A percentile compares a stretch with the other conserved stretches of the same genome.
Conservation (phyloP, 2,888 invertebrate genomes). For the Bellardia bayeri region DNA sequence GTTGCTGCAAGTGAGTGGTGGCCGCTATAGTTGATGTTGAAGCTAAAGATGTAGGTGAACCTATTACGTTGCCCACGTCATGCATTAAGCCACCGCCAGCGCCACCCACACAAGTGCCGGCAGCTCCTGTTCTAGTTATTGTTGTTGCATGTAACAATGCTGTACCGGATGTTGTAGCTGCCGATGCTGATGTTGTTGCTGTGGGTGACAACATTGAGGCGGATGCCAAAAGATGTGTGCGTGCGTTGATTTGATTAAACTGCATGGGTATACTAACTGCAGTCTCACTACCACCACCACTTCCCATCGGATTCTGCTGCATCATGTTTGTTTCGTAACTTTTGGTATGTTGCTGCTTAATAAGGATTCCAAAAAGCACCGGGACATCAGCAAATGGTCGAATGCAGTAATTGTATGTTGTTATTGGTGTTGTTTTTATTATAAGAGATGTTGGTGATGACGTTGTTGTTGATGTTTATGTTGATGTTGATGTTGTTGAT, state of each 20-base stretch:
- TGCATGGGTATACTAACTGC: constrained; percentile 79
- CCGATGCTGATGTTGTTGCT: constrained; percentile 77
- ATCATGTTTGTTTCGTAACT: constrained; percentile 70
- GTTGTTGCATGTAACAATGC: constrained; percentile 77
- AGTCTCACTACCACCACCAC: constrained; percentile 33
- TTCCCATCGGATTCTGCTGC: constrained; percentile 64
- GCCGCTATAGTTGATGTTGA: constrained; percentile 80
- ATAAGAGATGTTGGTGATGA: constrained; percentile 6
- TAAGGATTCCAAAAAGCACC: constrained; percentile 36
- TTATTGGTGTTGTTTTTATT: constrained; percentile 26
- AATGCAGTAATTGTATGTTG: constrained; percentile 53
- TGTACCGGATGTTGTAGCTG: constrained; percentile 77
- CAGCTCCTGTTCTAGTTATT: constrained; percentile 75
- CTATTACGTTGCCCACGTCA: constrained; percentile 77
- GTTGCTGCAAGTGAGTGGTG: constrained; percentile 76
- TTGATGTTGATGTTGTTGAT: constrained; percentile 29
- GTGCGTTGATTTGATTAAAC: constrained; percentile 83
- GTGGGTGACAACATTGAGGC: constrained; percentile 78
- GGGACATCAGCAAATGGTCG: constrained; percentile 34
- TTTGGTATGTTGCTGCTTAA: constrained; percentile 70
- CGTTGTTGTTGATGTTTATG: background rate
- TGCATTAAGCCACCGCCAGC: constrained; percentile 68
- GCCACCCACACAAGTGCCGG: constrained; percentile 41
- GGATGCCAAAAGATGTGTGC: constrained; percentile 81
- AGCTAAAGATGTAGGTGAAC: constrained; percentile 81